These are phyloP conservation scores for Embiotoca jacksoni DNA, from an alignment of 2,113 vertebrate genomes.

Conservation along the genomic window DNA sequence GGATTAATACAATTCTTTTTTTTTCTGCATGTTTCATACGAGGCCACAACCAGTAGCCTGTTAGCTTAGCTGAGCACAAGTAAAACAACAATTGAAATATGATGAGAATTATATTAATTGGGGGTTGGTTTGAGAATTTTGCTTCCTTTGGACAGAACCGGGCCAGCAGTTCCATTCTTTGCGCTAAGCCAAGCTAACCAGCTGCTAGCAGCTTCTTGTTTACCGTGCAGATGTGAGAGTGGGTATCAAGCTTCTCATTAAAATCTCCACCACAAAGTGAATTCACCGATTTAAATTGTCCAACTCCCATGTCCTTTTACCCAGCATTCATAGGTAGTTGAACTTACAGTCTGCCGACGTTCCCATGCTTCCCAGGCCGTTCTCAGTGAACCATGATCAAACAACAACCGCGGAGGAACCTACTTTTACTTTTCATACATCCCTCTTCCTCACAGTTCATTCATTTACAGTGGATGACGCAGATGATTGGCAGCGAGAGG, in stretches of 20 bases:
- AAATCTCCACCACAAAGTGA: neutral
- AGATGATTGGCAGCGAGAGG: slow-evolving; percentile 38
- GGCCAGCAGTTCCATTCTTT: neutral
- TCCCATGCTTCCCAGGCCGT: slow-evolving; percentile 28
- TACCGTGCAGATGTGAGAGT: neutral
- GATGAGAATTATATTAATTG: no score
- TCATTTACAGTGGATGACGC: slow-evolving; percentile 57
- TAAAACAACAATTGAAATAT: no score
- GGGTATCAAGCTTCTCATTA: neutral
- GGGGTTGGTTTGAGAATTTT: neutral
- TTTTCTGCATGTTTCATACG: no score
- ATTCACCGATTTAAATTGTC: no score
- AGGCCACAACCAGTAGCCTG: no score
- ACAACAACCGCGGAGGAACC: neutral
- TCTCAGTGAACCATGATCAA: slow-evolving; percentile 45
- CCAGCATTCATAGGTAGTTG: neutral
- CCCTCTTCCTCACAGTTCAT: slow-evolving; percentile 28
- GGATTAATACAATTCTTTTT: no score
- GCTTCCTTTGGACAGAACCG: neutral
- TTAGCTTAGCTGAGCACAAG: no score
- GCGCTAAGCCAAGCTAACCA: neutral
- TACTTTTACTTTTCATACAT: slow-evolving; percentile 33
- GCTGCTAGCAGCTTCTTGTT: neutral
- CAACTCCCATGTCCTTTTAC: neutral
- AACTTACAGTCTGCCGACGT: slow-evolving; percentile 20